A percentile compares a stretch with the other conserved stretches of the same genome.
phyloP scores from a whole-genome alignment of 2,113 vertebrate species.

The Malaclemys terrapin region DNA sequence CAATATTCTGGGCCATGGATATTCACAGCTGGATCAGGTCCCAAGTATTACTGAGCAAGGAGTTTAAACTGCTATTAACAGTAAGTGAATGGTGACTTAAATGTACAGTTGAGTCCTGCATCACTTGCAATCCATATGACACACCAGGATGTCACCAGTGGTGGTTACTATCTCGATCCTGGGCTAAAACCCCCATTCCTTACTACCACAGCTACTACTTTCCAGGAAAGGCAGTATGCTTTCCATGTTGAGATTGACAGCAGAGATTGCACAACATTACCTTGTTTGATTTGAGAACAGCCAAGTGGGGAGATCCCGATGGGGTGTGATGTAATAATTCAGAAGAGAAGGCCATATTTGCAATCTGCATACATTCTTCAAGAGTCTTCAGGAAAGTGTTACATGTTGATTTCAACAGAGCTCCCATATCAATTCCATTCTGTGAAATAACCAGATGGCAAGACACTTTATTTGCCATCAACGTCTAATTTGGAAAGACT shows the following conservation, averaged over 20 bases:
- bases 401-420: constrained; percentile 94
- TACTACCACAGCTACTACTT: neutral
- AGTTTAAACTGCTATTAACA: neutral
- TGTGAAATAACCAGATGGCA: constrained; percentile 68
- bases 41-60: neutral
- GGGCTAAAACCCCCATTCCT: neutral
- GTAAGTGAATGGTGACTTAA: neutral
- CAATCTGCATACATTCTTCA: constrained; percentile 98
- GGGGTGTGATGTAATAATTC: constrained; percentile 86
- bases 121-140: neutral
- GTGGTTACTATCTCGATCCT: neutral
- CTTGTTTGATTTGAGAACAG: constrained; percentile 89
- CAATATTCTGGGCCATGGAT: neutral
- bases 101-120: neutral
- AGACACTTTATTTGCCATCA: constrained; percentile 17
- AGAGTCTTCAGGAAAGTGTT: constrained; percentile 96
- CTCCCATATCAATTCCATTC: constrained; percentile 87
- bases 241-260: neutral
- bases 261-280: constrained; percentile 66
- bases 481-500: neutral
- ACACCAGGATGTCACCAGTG: neutral
- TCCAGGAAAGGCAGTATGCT: rapidly evolving
- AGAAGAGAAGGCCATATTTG: constrained; percentile 89
- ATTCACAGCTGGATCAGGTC: neutral
- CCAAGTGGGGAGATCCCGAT: constrained; percentile 89